Base-by-base conservation (phyloP, 2,113 vertebrate genomes). In the Sylvia atricapilla region DNA sequence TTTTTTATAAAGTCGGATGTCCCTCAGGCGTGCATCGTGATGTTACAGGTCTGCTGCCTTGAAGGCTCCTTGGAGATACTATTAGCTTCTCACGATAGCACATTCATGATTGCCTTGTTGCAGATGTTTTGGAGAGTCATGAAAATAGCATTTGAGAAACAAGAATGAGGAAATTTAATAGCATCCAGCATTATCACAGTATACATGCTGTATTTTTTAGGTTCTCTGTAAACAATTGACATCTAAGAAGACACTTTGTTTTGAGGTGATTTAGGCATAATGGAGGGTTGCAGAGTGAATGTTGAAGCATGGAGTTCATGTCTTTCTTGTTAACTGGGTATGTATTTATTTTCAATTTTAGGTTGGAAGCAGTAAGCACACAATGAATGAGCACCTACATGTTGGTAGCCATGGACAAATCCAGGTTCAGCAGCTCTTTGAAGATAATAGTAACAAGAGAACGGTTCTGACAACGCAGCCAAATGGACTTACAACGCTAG, bases 361-460 rank as follows among this genome's bases (percentile, higher is more conserved):
- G 99, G 98, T 98, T 93, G 98, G 98, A 89, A 94, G 98, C 96
- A 96, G 96, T 97, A 99, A 98, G 97, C 98, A 98, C 98, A 98
- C 98, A 44, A 98, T 99, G 98, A 99, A 98, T 94, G 98, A 99
- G 78, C 98, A 98, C 94, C 97, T 98, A 58, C 98, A 98, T 50
- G 95, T 98, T 59, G 93, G 98, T 96, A 95, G 97, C 80, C 99
- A 99, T 66, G 98, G 98, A 94, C 98, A 99, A 97, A 98, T 99
- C 92, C 99, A 99, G 90, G 98, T 99, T 92, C 98, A 99, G 77
- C 99, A 99, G 96, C 98, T 99, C 87, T 99, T 98, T 39, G 99
- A 99, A 97, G 99, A 99, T 79, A 99, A 99, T 95, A 99, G 98
- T 96, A 99, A 99, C 98, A 99, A 99, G 96, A 98, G 99, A 92